Evolutionary conservation across 2,888 invertebrate genomes (phyloP).

Genomic region (Hecatera dysodea): DNA sequence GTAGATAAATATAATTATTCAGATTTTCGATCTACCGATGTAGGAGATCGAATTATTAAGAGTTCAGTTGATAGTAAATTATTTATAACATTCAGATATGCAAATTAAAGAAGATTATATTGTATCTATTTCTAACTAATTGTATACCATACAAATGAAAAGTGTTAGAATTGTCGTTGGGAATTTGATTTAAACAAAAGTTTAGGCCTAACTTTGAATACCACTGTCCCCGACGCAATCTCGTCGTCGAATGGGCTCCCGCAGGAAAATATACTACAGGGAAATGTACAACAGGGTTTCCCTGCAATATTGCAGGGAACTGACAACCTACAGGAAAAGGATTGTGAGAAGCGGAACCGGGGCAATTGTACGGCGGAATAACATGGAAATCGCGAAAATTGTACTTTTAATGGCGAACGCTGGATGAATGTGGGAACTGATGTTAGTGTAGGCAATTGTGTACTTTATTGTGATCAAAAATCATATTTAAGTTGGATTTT

Average conservation of each 20-base stretch:
- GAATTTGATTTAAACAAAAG: neutral
- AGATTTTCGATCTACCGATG: neutral
- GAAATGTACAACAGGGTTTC: conserved; percentile 8
- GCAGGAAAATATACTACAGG: conserved; percentile 28
- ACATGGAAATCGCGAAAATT: conserved; percentile 36
- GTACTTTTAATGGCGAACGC: conserved; percentile 19
- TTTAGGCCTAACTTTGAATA: conserved; percentile 24
- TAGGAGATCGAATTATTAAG: neutral
- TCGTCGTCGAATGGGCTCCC: conserved; percentile 55
- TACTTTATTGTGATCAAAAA: too few species aligned
- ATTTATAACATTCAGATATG: neutral
- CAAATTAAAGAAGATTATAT: neutral
- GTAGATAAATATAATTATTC: neutral
- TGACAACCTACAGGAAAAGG: conserved; percentile 45
- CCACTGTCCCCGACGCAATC: conserved; percentile 32
- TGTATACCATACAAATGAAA: neutral
- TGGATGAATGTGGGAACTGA: neutral
- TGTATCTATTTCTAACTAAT: neutral
- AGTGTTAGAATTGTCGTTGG: neutral
- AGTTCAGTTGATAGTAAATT: neutral
- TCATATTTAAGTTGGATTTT: too few species aligned
- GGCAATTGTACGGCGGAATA: conserved; percentile 48
- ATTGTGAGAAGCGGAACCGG: conserved; percentile 33
- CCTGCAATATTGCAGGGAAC: conserved; percentile 22
- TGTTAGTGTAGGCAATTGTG: neutral